These are phyloP conservation scores for Timema podura DNA, from an alignment of 2,888 invertebrate species.

Conservation along the genomic window DNA sequence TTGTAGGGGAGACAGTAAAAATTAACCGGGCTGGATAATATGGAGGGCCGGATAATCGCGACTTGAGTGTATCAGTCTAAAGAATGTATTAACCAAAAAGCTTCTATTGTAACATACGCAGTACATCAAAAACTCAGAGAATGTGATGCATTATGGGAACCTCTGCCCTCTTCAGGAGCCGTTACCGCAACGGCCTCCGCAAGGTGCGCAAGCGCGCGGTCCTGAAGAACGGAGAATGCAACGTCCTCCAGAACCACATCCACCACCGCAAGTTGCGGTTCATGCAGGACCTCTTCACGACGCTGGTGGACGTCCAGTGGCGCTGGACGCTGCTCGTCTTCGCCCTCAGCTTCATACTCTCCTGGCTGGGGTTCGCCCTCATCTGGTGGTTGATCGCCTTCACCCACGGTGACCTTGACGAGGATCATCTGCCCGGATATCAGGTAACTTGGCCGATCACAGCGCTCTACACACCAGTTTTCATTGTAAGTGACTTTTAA, in stretches of 20 bases:
- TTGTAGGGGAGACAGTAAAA: too few species aligned
- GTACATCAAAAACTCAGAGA: too few species aligned
- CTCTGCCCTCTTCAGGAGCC: slow-evolving; percentile 53
- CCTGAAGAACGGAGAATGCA: slow-evolving; percentile 94
- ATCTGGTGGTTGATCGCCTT: slow-evolving; percentile 90
- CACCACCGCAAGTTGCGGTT: slow-evolving; percentile 74
- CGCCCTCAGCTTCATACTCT: slow-evolving; percentile 73
- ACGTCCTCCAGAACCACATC: slow-evolving; percentile 85
- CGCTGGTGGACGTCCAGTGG: slow-evolving; percentile 90
- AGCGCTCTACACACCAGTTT: too few species aligned
- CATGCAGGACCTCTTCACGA: slow-evolving; percentile 75
- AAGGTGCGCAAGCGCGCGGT: slow-evolving; percentile 79
- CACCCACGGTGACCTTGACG: slow-evolving; percentile 80
- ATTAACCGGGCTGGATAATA: too few species aligned
- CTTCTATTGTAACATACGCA: too few species aligned
- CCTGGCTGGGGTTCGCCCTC: slow-evolving; percentile 85
- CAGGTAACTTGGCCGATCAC: too few species aligned
- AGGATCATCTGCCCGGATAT: slow-evolving; percentile 50
- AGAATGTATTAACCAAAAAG: too few species aligned
- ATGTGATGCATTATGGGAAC: not conserved
- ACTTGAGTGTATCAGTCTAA: too few species aligned
- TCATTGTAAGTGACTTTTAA: too few species aligned
- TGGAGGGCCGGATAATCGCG: too few species aligned
- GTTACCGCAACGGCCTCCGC: slow-evolving; percentile 57
- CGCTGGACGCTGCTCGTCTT: slow-evolving; percentile 86